These are phyloP conservation scores for Tachysurus vachellii DNA, from an alignment of 2,113 vertebrate species.

Conservation along the genomic window DNA sequence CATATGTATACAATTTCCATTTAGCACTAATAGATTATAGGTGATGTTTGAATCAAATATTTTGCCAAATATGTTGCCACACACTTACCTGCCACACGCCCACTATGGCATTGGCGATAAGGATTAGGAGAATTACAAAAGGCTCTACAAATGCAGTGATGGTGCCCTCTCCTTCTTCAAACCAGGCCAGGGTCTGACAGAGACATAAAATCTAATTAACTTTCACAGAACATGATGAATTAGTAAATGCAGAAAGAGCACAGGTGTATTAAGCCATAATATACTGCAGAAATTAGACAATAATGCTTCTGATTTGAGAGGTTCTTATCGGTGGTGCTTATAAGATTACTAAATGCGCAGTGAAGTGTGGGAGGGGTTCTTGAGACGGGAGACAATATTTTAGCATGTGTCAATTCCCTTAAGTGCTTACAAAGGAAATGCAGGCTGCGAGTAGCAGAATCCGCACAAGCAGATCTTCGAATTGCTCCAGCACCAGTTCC, in stretches of 20 bases:
- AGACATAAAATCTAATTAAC: background rate
- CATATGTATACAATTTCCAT: background rate
- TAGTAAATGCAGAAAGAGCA: slow-evolving; percentile 3
- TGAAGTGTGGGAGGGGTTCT: too few species aligned
- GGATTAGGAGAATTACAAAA: slow-evolving; percentile 81
- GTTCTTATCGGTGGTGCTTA: background rate
- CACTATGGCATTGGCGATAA: slow-evolving; percentile 79
- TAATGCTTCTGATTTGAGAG: background rate
- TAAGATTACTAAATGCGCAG: background rate
- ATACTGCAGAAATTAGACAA: background rate
- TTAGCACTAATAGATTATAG: background rate
- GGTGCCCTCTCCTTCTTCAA: slow-evolving; percentile 78
- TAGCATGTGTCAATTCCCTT: slow-evolving; percentile 10
- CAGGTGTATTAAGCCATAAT: background rate
- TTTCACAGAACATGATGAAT: background rate
- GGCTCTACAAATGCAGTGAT: slow-evolving; percentile 80
- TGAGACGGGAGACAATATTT: background rate
- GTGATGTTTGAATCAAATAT: background rate
- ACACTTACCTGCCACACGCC: slow-evolving; percentile 78
- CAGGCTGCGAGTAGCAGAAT: slow-evolving; percentile 78
- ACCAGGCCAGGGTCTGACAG: slow-evolving; percentile 76
- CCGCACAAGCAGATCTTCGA: slow-evolving; percentile 78
- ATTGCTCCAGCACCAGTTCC: slow-evolving; percentile 78
- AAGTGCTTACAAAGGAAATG: slow-evolving; percentile 78
- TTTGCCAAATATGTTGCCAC: background rate